Base-by-base conservation (phyloP, 2,113 vertebrate species). In the Nansenia antarctica region DNA sequence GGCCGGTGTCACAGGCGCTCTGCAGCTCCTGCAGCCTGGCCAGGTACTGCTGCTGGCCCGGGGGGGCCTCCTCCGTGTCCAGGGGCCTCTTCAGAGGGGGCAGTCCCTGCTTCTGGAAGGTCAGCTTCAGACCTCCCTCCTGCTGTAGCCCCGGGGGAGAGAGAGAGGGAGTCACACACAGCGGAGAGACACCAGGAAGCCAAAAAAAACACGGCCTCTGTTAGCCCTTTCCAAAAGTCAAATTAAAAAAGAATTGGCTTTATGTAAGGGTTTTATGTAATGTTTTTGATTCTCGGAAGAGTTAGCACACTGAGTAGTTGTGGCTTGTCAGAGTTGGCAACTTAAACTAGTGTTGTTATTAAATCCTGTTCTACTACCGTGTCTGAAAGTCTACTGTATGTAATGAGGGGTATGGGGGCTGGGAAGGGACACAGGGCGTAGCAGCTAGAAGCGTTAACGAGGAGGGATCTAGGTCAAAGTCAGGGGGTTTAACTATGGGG, bases 51-150 rank as follows among this genome's bases (percentile, higher is more conserved):
- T 97, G 98, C 87, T 99, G 97, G 49, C 94, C 94, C 69, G 94
- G 72, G 2, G 89, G 87, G 54, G 93, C 90, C 74, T 98, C 98
- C 52, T 98, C 97, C 0, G 86, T 85, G 62, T 98, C 96, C 75
- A 96, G 88, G 2, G 95, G 93, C 68, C 96, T 95, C 88, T 98
- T 99, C 79, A 96, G 92, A 73, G 94, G 92, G 45, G 45, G 18
- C 76, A 93, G 82, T 53, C 94, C 96, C 87, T 99, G 96, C 90
- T 99, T 99, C 91, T 99, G 98, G 94, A 99, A 99, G 80, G 96
- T 99, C 90, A 99, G 88, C 90, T 99, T 99, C 86, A 99, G 93
- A 83, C 97, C 94, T 79, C 96, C 95, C 89, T 99, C 98, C 95
- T 98, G 91, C 92, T 94, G 76, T 53, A n/a, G n/a, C n/a, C n/a